phyloP scores from a whole-genome alignment of 2,888 invertebrate species.

The Ptycholaimellus sp. region DNA sequence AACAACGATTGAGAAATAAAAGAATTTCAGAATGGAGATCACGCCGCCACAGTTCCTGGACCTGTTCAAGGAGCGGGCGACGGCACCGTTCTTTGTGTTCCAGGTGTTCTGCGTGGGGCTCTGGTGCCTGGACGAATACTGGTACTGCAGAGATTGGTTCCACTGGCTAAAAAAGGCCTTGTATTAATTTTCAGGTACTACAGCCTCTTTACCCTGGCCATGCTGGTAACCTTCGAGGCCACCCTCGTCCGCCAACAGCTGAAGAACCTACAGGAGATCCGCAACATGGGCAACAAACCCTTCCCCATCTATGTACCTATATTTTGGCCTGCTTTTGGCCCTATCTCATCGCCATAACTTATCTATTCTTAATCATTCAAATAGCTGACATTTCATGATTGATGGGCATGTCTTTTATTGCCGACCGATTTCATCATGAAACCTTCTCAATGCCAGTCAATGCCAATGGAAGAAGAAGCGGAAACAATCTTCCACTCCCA shows the following conservation, averaged over 20 bases:
- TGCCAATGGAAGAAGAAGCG: no score
- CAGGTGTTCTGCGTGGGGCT: slow-evolving; percentile 93
- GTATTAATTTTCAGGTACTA: slow-evolving; percentile 59
- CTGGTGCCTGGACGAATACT: slow-evolving; percentile 79
- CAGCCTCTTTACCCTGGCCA: slow-evolving; percentile 75
- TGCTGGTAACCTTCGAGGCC: slow-evolving; percentile 87
- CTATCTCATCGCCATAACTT: no score
- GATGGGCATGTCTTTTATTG: not conserved
- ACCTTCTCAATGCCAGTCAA: no score
- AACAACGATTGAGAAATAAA: no score
- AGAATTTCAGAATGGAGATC: slow-evolving; percentile 42
- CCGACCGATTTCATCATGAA: no score
- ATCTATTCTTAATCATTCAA: not conserved
- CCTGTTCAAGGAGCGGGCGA: slow-evolving; percentile 83
- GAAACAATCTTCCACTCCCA: slow-evolving; percentile 7
- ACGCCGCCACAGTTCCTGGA: slow-evolving; percentile 87
- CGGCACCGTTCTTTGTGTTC: slow-evolving; percentile 97
- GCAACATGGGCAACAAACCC: slow-evolving; percentile 96
- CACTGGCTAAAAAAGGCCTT: no score
- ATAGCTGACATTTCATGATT: not conserved
- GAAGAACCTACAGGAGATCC: slow-evolving; percentile 87
- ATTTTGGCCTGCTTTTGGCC: no score
- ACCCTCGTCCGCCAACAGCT: slow-evolving; percentile 92
- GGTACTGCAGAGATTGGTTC: no score
- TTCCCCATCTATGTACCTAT: slow-evolving; percentile 49